Base-by-base conservation (phyloP, 2,113 vertebrate genomes). In the Plotosus lineatus region DNA sequence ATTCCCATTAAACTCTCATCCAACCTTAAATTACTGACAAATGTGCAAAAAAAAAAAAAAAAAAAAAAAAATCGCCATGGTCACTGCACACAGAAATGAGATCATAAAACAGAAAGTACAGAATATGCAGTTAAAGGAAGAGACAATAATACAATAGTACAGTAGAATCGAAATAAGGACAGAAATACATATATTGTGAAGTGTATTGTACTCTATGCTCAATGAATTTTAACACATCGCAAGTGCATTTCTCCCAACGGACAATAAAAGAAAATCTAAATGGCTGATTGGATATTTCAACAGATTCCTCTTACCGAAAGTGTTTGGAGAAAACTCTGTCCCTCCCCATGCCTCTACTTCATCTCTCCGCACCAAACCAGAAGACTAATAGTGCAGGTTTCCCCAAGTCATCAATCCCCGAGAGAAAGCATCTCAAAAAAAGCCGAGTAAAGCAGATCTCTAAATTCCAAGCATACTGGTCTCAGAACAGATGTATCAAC, bases 321-420 rank as follows among this genome's bases (percentile, higher is more conserved):
- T 95, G 95, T 88, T 94, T 94, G 86, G 95, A 95, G 93, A 97
- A 95, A 87, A 91, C 95, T 90, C 94, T 94, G 89, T 97, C 95
- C 88, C 96, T 95, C 87, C 95, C 95, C 97, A 98, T 98, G 92
- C 91, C 92, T 85, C 83, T 84, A 1, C 83, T 81, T 85, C 86
- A 88, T 77, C 80, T 55, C 87, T 78, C 69, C 87, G 80, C 78
- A 84, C 84, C 63, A 78, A 75, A 74, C 78, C 79, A 83, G 42
- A 82, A 42, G 38, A 72, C 46, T 73, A 51, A 56, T 17, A 53
- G 55, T 11, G 68, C 55, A 69, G 83, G 84, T 88, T 88, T 79
- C 85, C 89, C 89, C 90, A 46, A 65, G 78, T 68, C 77, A 68
- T 69, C 23, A 84, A 82, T 80, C 79, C 83, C 80, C 73, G 81